Base-by-base conservation (phyloP, 2,797 vertebrate species). In the Apodemus agrarius region DNA sequence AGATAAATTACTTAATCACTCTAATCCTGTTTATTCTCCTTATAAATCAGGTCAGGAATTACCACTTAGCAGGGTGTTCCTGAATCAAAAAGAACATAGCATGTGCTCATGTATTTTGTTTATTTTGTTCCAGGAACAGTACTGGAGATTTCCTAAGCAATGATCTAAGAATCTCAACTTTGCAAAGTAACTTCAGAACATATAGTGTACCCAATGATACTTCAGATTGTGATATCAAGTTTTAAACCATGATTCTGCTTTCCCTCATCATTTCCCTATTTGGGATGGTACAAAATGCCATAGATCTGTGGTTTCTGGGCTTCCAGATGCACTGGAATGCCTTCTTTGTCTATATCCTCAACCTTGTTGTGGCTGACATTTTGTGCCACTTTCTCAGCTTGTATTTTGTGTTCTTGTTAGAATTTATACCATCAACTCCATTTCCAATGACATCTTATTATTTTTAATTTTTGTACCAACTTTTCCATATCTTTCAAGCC, bases 21-120 rank as follows among this genome's bases (percentile, higher is more conserved):
- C 6, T 37, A 22, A 79, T 2, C 37, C 61, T 49, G 1, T 31
- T 86, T 61, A n/a, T 2, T 19, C 2, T 65, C n/a, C 24, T 43
- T 43, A 57, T n/a, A n/a, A 76, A 26, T 8, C 0, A 16, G 46
- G 22, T 40, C 31, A 72, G 2, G n/a, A 57, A 43, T 31, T 65
- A 24, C 16, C 8, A 5, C 7, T 2, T 6, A 17, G 1, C 46
- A 61, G 6, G 0, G 3, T 49, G 37, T 49, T 43, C 40, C 46
- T 31, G 13, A 37, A 52, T 31, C 5, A 46, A 6, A 86, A 1
- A n/a, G 14, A n/a, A 54, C 17, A 74, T 1, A 76, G 22, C 24
- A 72, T 61, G 7, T 34, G 21, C 34, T 78, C 13, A 85, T 16
- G 0, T 40, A 10, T 63, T 74, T 24, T 81, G 52, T n/a, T 80